phyloP scores from a whole-genome alignment of 2,797 vertebrate genomes.

The Mormyrops attenuatus region DNA sequence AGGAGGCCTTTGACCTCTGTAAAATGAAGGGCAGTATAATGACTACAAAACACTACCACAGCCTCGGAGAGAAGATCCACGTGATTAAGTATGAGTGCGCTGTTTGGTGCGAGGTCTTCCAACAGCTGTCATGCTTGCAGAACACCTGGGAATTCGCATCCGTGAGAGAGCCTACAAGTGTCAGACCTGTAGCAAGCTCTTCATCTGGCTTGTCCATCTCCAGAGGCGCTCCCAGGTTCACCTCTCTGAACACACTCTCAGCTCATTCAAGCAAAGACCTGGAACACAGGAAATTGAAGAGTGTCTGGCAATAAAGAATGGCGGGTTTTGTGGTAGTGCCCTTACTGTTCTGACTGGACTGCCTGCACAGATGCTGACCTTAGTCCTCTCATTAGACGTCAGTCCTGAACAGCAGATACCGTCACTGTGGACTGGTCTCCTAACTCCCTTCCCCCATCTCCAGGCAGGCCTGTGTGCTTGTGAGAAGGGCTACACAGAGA shows the following conservation, averaged over 20 bases:
- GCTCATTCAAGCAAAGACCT: background rate
- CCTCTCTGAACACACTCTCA: background rate
- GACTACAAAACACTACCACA: background rate
- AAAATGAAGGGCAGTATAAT: background rate
- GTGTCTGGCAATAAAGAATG: background rate
- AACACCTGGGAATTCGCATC: background rate
- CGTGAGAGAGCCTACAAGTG: background rate
- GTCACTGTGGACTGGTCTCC: background rate
- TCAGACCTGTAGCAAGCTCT: background rate
- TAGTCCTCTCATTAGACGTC: background rate
- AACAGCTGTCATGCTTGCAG: background rate
- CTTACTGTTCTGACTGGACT: background rate
- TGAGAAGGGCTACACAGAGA: slow-evolving; percentile 91
- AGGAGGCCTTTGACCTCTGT: background rate
- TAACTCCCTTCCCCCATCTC: background rate
- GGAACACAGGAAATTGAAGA: background rate
- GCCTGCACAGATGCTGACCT: background rate
- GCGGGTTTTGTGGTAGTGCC: background rate
- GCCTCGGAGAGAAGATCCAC: background rate
- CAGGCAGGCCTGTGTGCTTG: slow-evolving; percentile 80
- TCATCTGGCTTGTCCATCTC: background rate
- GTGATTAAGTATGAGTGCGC: background rate
- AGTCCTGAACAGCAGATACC: background rate
- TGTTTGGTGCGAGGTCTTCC: background rate
- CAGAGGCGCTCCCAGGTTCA: background rate